Evolutionary conservation across 1,140 invertebrate species (phyloP), one percentile per base, ranked within the genome.

Genomic region (Hyles euphorbiae): DNA sequence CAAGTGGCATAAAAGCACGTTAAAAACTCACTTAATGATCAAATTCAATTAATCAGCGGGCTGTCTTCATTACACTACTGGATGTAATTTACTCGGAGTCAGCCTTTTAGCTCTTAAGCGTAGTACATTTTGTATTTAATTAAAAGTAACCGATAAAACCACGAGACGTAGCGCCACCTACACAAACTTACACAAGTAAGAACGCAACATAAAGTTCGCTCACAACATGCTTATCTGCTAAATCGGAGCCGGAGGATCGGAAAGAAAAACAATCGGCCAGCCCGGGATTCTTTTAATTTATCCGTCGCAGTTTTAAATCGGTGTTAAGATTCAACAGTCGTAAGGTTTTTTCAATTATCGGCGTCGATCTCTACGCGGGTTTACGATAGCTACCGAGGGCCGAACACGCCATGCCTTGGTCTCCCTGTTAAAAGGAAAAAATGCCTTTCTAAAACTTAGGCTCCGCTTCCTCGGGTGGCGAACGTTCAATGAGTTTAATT

Each of bases 211-310:
- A 82, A 84, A 80, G 74, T 79, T 71, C 65, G 72, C 67, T 73
- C 71, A 70, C 58, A 75, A 74, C 71, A 75, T 60, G 62, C 66
- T 74, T 78, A 78, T 78, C 75, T 50, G 61, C 43, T 10, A 36
- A 62, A 74, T 75, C 72, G 63, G 59, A 56, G 57, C 47, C 59
- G 59, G 70, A 67, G 71, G 74, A 70, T 69, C 70, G 66, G 67
- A 73, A 68, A 70, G 71, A 79, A 75, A 79, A 83, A 83, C 76
- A 81, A 79, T 76, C 72, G 71, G 46, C 65, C 61, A 54, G 58
- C 66, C 63, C 69, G 63, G 72, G 62, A 78, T 82, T 77, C 79
- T 76, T 86, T 85, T 86, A 86, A 83, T 86, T 86, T 85, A 83
- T 78, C 78, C 74, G 66, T 78, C 70, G 76, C 77, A 77, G 71